Evolutionary conservation across 2,797 vertebrate genomes (phyloP).

Genomic region (Tragelaphus oryx): DNA sequence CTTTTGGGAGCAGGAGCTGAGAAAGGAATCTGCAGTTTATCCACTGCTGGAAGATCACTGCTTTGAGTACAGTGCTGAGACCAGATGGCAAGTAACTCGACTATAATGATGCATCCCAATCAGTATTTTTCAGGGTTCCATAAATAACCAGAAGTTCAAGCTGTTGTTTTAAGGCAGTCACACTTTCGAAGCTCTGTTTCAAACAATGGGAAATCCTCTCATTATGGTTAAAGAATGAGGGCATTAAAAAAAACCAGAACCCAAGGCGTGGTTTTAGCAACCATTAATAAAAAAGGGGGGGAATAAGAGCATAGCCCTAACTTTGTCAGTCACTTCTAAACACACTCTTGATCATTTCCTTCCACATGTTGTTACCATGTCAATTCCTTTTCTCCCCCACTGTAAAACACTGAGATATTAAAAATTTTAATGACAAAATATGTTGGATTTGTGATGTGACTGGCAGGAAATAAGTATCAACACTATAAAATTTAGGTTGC

Average conservation of each 20-base stretch:
- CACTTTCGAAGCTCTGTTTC: slow-evolving; percentile 48
- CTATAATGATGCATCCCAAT: slow-evolving; percentile 59
- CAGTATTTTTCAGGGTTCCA: slow-evolving; percentile 66
- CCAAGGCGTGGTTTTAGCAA: not conserved
- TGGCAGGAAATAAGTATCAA: not conserved
- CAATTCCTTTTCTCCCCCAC: not conserved
- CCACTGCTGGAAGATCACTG: too few species aligned
- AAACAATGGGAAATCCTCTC: not conserved
- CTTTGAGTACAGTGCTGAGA: slow-evolving; percentile 31
- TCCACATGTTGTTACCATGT: not conserved
- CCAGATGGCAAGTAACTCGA: slow-evolving; percentile 72
- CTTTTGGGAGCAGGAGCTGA: too few species aligned
- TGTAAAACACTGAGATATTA: not conserved
- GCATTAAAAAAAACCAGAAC: not conserved
- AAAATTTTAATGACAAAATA: slow-evolving; percentile 36
- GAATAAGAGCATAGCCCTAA: not conserved
- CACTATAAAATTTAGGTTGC: not conserved
- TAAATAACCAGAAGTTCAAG: slow-evolving; percentile 69
- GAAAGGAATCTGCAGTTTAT: too few species aligned
- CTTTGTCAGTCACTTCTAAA: not conserved
- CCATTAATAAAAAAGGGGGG: not conserved
- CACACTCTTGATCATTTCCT: not conserved
- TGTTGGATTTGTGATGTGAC: not conserved
- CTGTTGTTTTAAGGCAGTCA: slow-evolving; percentile 56
- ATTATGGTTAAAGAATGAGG: not conserved